Evolutionary conservation across 2,797 vertebrate species (phyloP), one percentile per base, ranked within the genome.

Genomic region (Ceryle rudis): DNA sequence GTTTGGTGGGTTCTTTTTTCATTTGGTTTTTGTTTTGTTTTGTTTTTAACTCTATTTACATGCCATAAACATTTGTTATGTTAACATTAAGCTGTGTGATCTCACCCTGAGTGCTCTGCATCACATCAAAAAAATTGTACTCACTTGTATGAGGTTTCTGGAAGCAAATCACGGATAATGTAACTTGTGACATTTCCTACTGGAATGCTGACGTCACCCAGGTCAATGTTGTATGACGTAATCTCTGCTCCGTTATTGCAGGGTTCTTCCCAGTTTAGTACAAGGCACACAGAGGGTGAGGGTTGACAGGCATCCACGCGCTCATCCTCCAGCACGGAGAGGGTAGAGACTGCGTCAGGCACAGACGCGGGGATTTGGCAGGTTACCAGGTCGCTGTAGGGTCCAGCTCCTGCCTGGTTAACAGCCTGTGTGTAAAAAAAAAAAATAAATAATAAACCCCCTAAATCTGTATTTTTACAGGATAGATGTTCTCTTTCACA

Each of bases 71-170:
- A 16, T 7, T 21, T 37, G 12, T 47, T 3, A 29, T 0, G 37
- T 7, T 7, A 35, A 11, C 47, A 21, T 11, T 7, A 75, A 66
- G 41, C 31, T 5, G 12, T 1, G 26, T 5, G 31, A 31, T 4
- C 42, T 58, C 18, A n/a, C 7, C 37, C 52, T 10, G 8, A 69
- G 18, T 15, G 37, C 14, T 9, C 39, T 18, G 19, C 4, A 44
- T 14, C 42, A 23, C 3, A 3, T 0, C 1, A 33, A 23, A 29
- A 66, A n/a, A 10, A 8, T 1, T 2, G 28, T 35, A 89, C 98
- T 98, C 97, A 99, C 99, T 99, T 98, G 98, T 99, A 99, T 7
- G 99, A 98, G 81, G 98, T 99, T 98, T 99, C 99, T 7, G 99
- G 99, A 96, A 99, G 99, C 95, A 99, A 98, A 54, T 98, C 98